A percentile compares a stretch with the other conserved stretches of the same genome.
Evolutionary conservation across 2,113 vertebrate genomes (phyloP).

Genomic region (Equus quagga): DNA sequence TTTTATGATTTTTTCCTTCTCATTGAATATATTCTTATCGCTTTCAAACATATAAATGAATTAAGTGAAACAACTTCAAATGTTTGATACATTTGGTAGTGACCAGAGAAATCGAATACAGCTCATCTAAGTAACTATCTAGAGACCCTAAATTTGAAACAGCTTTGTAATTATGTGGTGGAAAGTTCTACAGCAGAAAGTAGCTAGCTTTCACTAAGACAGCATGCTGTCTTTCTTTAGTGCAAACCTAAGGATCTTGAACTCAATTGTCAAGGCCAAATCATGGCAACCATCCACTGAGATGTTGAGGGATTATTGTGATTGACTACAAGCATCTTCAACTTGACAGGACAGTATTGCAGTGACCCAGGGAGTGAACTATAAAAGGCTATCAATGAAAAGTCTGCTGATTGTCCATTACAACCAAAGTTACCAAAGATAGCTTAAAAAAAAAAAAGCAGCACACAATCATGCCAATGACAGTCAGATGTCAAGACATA

Average conservation of each 20-base stretch:
- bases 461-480: not conserved
- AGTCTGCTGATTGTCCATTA: not conserved
- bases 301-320: not conserved
- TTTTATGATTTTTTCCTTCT: not conserved
- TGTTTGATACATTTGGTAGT: not conserved
- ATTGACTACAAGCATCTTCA: slow-evolving; percentile 61
- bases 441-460: not conserved
- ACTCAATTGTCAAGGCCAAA: slow-evolving; percentile 34
- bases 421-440: not conserved
- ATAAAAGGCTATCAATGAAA: not conserved
- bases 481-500: not conserved
- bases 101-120: not conserved
- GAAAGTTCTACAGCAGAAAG: not conserved
- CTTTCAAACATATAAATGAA: not conserved
- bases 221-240: not conserved
- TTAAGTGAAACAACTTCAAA: not conserved
- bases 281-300: not conserved
- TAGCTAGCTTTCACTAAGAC: not conserved
- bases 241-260: not conserved
- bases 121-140: not conserved
- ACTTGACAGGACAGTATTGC: not conserved
- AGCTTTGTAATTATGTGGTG: slow-evolving; percentile 1
- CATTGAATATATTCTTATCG: not conserved
- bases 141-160: not conserved
- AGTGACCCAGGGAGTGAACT: not conserved